Base-by-base conservation (phyloP, 2,888 invertebrate species). In the Rosalia funebris region DNA sequence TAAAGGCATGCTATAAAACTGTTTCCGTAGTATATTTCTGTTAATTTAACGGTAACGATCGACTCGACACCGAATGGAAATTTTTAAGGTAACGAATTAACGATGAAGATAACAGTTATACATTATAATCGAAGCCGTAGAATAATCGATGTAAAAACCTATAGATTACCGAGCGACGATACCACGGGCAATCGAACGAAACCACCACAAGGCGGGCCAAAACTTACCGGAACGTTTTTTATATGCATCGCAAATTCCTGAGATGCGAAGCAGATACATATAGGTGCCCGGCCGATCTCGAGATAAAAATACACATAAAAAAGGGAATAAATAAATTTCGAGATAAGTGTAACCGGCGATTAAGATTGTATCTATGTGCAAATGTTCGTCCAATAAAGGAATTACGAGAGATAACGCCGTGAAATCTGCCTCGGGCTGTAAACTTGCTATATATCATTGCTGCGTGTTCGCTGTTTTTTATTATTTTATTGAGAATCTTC, bases 381-480 rank as follows among this genome's bases (percentile, higher is more conserved):
- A 65, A 65, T 65, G 62, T 65, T 59, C 65, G 59, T 15, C 62
- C 62, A 60, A 62, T 61, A 65, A 62, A 65, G 56, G 62, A 61
- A 65, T 57, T 62, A 62, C 54, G 41, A 52, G 41, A 60, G 65
- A 62, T 65, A 65, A 62, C 57, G 47, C 46, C 41, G 55, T 41
- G 57, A 65, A 57, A 62, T 54, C 44, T 17, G 53, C 60, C 39
- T 31, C 32, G 42, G 62, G 48, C 57, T 15, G 57, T 56, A 59
- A 62, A 59, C 56, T 55, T 46, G 47, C 58, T 52, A 52, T 58
- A 31, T 61, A 60, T 61, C 60, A 63, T 63, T 63, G 52, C 12
- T 17, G 39, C 57, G 55, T 58, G 50, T 39, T 25, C 25, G 12
- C n/a, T 5, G 15, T 20, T 50, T 39, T 39, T 37, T 41, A 39